These are phyloP conservation scores for Drosophila ficusphila DNA, from an alignment of 1,140 invertebrate genomes.

Conservation along the genomic window DNA sequence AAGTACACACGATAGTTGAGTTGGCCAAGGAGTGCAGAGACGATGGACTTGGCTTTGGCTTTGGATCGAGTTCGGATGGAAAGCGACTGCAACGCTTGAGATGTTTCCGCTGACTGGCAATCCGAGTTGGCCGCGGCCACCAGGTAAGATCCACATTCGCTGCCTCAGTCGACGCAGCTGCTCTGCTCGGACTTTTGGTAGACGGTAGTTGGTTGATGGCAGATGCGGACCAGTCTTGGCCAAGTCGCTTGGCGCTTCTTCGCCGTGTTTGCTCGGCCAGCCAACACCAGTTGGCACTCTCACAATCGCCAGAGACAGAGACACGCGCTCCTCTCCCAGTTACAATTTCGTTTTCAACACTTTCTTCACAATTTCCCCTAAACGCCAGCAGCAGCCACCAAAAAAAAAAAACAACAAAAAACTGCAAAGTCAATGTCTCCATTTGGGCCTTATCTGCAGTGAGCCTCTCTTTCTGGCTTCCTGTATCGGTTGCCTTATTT, in stretches of 20 bases:
- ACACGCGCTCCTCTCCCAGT: constrained; percentile 66
- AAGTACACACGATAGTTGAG: constrained; percentile 24
- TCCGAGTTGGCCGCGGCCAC: constrained; percentile 56
- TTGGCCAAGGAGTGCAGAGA: constrained; percentile 18
- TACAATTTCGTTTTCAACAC: constrained; percentile 82
- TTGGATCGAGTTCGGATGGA: constrained; percentile 28
- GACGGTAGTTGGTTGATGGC: too few species aligned
- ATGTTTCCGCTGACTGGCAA: constrained; percentile 72
- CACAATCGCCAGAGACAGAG: constrained; percentile 13
- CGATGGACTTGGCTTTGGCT: too few species aligned
- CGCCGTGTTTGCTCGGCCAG: constrained; percentile 52
- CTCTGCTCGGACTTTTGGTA: constrained; percentile 10
- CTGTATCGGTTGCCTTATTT: constrained; percentile 46
- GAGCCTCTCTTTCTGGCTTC: constrained; percentile 2
- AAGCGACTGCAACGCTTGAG: constrained; percentile 73
- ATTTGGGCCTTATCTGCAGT: constrained; percentile 16
- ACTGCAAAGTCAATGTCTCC: constrained; percentile 59
- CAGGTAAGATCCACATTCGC: constrained; percentile 60
- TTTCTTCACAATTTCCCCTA: constrained; percentile 81
- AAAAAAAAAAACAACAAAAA: constrained; percentile 32
- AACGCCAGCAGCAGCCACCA: constrained; percentile 51
- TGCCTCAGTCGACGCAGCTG: constrained; percentile 1
- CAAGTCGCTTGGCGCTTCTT: constrained; percentile 51
- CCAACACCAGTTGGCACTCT: constrained; percentile 37
- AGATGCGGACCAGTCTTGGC: constrained; percentile 44